Percentiles rank a stretch among this genome's conserved stretches.
phyloP scores from a whole-genome alignment of 2,888 invertebrate species.

The Eupithecia insigniata region DNA sequence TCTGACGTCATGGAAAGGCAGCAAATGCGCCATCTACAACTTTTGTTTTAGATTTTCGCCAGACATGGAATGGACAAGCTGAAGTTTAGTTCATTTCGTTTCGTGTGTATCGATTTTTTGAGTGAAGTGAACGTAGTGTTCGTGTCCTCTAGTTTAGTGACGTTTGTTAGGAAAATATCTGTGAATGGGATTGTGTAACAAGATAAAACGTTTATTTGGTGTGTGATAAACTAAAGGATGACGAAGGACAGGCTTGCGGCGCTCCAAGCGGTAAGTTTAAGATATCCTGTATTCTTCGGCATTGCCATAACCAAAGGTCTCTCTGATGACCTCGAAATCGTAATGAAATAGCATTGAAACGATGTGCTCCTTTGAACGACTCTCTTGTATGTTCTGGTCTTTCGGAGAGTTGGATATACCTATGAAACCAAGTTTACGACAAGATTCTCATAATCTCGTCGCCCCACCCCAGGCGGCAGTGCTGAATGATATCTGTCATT shows the following conservation, averaged over 20 bases:
- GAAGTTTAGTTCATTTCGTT: constrained; percentile 86
- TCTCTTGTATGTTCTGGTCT: constrained; percentile 37
- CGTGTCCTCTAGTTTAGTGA: constrained; percentile 89
- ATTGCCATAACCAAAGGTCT: constrained; percentile 73
- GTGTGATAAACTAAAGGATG: constrained; percentile 90
- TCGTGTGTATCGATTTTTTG: constrained; percentile 91
- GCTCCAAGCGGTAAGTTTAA: constrained; percentile 93
- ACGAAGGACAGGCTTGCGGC: constrained; percentile 99
- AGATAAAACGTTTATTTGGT: constrained; percentile 87
- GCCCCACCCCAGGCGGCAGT: constrained; percentile 78
- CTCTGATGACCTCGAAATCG: constrained; percentile 75
- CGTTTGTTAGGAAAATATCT: constrained; percentile 88
- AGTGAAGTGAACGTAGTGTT: constrained; percentile 87
- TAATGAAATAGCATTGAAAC: constrained; percentile 65
- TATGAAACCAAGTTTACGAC: constrained; percentile 47
- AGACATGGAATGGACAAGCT: constrained; percentile 54
- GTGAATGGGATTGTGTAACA: constrained; percentile 92
- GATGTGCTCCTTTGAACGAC: constrained; percentile 48
- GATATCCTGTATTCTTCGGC: constrained; percentile 63
- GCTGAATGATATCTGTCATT: constrained; percentile 73
- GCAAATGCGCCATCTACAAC: constrained; percentile 71
- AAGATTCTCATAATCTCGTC: constrained; percentile 61
- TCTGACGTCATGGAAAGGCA: constrained; percentile 66
- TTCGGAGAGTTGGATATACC: constrained; percentile 27
- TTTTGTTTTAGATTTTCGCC: constrained; percentile 51